Conservation (phyloP, 2,888 invertebrate genomes). For the Beris chalybata region DNA sequence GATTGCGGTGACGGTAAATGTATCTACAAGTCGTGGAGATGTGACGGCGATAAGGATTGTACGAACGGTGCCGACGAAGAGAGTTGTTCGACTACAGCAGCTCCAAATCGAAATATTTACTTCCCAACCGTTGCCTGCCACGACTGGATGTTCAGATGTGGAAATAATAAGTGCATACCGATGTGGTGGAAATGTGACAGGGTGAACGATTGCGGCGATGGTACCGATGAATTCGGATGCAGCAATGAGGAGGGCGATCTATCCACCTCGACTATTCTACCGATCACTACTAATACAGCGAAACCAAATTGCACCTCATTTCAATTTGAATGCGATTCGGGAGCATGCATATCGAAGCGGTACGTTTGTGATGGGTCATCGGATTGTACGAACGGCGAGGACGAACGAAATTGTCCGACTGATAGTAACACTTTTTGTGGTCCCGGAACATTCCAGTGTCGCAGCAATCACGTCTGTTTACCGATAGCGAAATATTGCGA, state of each 20-base stretch:
- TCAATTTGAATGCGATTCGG: conserved; percentile 44
- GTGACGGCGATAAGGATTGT: conserved; percentile 73
- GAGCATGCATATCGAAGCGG: conserved; percentile 63
- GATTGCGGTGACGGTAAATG: conserved; percentile 64
- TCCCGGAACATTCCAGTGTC: conserved; percentile 61
- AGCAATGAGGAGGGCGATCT: conserved; percentile 41
- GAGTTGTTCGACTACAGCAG: conserved; percentile 61
- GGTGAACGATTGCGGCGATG: conserved; percentile 75
- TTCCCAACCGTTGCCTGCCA: conserved; percentile 60
- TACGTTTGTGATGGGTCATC: conserved; percentile 60
- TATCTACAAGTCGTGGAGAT: conserved; percentile 62
- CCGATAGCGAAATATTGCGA: conserved; percentile 59
- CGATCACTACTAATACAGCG: conserved; percentile 45
- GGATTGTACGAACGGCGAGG: conserved; percentile 66
- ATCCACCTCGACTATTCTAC: conserved; percentile 41
- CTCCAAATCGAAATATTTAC: conserved; percentile 42
- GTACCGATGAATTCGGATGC: conserved; percentile 73
- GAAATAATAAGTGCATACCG: conserved; percentile 70
- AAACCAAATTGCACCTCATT: conserved; percentile 49
- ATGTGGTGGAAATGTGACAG: conserved; percentile 82
- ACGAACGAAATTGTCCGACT: conserved; percentile 60
- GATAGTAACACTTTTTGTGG: conserved; percentile 49
- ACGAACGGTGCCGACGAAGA: conserved; percentile 70
- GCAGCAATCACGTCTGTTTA: conserved; percentile 66
- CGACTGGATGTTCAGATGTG: conserved; percentile 79